Conservation (phyloP, 2,888 invertebrate genomes). For the Caenorhabditis japonica region DNA sequence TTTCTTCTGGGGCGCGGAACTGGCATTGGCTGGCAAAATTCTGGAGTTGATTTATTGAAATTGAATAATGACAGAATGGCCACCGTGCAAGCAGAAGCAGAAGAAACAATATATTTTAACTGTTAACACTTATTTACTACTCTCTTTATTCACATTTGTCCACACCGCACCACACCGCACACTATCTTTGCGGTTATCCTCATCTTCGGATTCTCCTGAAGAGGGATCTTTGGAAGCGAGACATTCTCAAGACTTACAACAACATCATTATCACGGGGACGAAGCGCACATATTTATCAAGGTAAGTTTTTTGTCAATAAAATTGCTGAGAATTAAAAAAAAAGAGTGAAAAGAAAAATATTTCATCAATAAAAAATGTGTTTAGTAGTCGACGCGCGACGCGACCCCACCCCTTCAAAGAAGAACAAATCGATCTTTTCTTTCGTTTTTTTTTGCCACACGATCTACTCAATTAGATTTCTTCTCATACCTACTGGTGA, state of each 20-base stretch:
- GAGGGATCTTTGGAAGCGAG: not conserved
- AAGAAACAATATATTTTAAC: conserved; percentile 20
- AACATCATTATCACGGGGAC: not conserved
- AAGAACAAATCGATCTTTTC: too few relatives aligned
- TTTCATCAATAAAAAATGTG: too few relatives aligned
- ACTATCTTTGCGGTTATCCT: not conserved
- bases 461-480: too few relatives aligned
- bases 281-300: conserved; percentile 9
- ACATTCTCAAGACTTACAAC: too few relatives aligned
- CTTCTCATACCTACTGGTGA: too few relatives aligned
- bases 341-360: conserved; percentile 23
- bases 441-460: too few relatives aligned
- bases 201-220: too few relatives aligned
- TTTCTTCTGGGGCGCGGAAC: too few relatives aligned
- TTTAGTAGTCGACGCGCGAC: too few relatives aligned
- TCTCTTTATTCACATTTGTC: conserved; percentile 37
- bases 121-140: conserved; percentile 25
- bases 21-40: too few relatives aligned
- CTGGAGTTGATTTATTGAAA: too few relatives aligned
- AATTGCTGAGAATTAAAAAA: not conserved
- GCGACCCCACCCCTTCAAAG: too few relatives aligned
- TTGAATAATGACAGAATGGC: conserved; percentile 42
- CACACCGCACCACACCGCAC: conserved; percentile 42
- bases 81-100: conserved; percentile 20
- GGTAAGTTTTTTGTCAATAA: not conserved